Evolutionary conservation across 2,113 vertebrate genomes (phyloP).

Genomic region (Glareola pratincola): DNA sequence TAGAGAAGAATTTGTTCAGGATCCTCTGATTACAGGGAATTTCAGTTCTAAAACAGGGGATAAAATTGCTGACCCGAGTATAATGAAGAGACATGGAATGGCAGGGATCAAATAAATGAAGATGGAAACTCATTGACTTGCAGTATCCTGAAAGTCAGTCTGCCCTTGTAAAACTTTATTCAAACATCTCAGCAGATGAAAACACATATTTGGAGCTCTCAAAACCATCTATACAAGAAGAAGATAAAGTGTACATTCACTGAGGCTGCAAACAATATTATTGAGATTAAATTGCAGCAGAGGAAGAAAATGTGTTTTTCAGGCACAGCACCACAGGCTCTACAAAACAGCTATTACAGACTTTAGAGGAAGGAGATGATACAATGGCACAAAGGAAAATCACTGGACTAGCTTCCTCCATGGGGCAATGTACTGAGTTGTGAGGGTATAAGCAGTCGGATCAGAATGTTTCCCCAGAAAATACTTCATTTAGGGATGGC

Average conservation of each 20-base stretch:
- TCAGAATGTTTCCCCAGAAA: not conserved
- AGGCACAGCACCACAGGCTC: not conserved
- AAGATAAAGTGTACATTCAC: constrained; percentile 7
- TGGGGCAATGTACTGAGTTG: not conserved
- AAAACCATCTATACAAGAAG: not conserved
- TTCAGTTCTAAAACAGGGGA: constrained; percentile 25
- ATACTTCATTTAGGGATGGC: not conserved
- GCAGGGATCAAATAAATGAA: constrained; percentile 36
- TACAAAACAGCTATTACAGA: not conserved
- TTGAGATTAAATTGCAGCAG: constrained; percentile 5
- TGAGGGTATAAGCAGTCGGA: not conserved
- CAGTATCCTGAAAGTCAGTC: constrained; percentile 43
- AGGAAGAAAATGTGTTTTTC: constrained; percentile 2
- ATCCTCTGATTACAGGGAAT: constrained; percentile 9
- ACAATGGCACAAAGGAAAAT: not conserved
- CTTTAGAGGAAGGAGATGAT: not conserved
- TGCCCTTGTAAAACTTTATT: constrained; percentile 49
- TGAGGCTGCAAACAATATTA: constrained; percentile 7
- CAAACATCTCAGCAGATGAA: not conserved
- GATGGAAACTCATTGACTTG: constrained; percentile 38
- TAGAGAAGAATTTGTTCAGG: not conserved
- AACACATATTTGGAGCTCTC: not conserved
- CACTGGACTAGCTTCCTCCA: not conserved
- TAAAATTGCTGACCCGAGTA: not conserved
- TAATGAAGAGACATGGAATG: constrained; percentile 38